Evolutionary conservation across 1,140 invertebrate genomes (phyloP).

Genomic region (Oreohelix idahoensis): DNA sequence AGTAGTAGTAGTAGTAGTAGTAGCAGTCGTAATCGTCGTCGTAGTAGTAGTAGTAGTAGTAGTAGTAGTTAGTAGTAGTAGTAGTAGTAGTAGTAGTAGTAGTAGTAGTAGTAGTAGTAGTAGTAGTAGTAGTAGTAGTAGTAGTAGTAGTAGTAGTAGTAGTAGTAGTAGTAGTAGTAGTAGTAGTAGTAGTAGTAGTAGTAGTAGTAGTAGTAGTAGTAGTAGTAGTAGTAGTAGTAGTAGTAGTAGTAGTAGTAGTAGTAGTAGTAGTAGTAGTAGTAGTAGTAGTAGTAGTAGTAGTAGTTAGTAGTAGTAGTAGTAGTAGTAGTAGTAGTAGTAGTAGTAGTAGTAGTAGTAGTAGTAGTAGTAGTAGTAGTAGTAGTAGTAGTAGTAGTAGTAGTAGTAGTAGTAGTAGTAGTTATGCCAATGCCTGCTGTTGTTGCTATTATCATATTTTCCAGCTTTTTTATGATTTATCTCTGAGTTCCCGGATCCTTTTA

Average conservation of each 20-base stretch:
- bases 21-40: not conserved
- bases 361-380: slow-evolving; percentile 18
- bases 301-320: slow-evolving; percentile 27
- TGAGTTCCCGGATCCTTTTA: too few relatives aligned
- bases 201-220: slow-evolving; percentile 10
- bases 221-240: slow-evolving; percentile 14
- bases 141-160: slow-evolving; percentile 12
- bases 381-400: slow-evolving; percentile 14
- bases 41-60: slow-evolving; percentile 25
- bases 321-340: slow-evolving; percentile 30
- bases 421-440: not conserved
- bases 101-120: not conserved
- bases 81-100: slow-evolving; percentile 25
- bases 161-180: slow-evolving; percentile 6
- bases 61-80: slow-evolving; percentile 5
- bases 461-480: too few relatives aligned
- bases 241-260: slow-evolving; percentile 2
- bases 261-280: slow-evolving; percentile 4
- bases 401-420: not conserved
- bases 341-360: slow-evolving; percentile 27
- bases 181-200: slow-evolving; percentile 15
- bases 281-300: slow-evolving; percentile 5
- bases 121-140: slow-evolving; percentile 10
- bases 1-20: not conserved
- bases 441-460: too few relatives aligned